Conservation (phyloP, 2,797 vertebrate species). For the Lycodopsis pacificus region DNA sequence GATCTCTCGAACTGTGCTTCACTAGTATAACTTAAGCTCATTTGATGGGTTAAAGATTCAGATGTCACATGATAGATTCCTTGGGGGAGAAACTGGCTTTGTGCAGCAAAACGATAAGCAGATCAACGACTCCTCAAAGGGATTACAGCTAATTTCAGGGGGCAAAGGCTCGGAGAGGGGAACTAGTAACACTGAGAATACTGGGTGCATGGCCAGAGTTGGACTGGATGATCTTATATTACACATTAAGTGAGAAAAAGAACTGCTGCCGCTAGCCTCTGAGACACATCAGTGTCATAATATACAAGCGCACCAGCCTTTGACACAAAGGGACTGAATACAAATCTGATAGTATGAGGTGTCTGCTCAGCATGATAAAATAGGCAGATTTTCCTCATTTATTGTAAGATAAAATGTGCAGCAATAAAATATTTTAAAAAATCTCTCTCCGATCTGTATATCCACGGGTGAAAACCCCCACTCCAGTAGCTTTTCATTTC, state of each 20-base stretch:
- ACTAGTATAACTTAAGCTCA: slow-evolving; percentile 77
- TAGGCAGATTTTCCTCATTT: slow-evolving; percentile 7
- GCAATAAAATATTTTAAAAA: slow-evolving; percentile 29
- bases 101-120: slow-evolving; percentile 74
- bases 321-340: not conserved
- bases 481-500: slow-evolving; percentile 6
- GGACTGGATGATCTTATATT: slow-evolving; percentile 6
- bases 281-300: not conserved
- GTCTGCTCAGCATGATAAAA: slow-evolving; percentile 1
- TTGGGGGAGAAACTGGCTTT: slow-evolving; percentile 44
- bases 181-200: slow-evolving; percentile 51
- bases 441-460: slow-evolving; percentile 28
- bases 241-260: not conserved
- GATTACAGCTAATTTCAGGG: slow-evolving; percentile 77
- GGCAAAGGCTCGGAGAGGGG: slow-evolving; percentile 34
- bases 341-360: not conserved
- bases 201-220: slow-evolving; percentile 31
- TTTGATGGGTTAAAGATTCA: slow-evolving; percentile 82
- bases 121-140: slow-evolving; percentile 73
- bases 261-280: slow-evolving; percentile 5
- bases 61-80: slow-evolving; percentile 82
- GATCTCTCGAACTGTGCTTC: slow-evolving; percentile 74
- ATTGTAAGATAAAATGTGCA: slow-evolving; percentile 11
- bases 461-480: slow-evolving; percentile 13
- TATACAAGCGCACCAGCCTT: not conserved